phyloP scores from a whole-genome alignment of 2,888 invertebrate genomes.

The Marasmarcha lunaedactyla region DNA sequence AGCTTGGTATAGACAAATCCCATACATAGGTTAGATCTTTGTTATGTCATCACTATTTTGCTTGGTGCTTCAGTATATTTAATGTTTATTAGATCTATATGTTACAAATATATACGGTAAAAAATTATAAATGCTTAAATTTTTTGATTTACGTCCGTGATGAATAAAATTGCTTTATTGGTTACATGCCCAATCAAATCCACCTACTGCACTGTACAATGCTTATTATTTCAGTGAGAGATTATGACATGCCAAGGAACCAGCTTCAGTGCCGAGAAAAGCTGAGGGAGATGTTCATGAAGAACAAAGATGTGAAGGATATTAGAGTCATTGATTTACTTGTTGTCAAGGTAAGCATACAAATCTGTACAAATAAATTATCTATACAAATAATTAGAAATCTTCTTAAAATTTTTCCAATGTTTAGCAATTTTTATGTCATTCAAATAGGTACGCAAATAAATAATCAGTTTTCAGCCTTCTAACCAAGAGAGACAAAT shows the following conservation, averaged over 20 bases:
- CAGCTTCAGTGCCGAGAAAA: slow-evolving; percentile 77
- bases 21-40: slow-evolving; percentile 81
- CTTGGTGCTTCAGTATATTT: slow-evolving; percentile 1
- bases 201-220: neutral
- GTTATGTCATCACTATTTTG: slow-evolving; percentile 49
- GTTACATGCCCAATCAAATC: too few species aligned
- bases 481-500: too few species aligned
- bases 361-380: too few species aligned
- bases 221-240: slow-evolving; percentile 73
- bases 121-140: too few species aligned
- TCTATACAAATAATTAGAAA: too few species aligned
- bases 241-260: slow-evolving; percentile 85
- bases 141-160: too few species aligned
- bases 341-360: slow-evolving; percentile 93
- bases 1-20: slow-evolving; percentile 94
- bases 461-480: too few species aligned
- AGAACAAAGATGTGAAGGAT: slow-evolving; percentile 83
- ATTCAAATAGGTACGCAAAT: too few species aligned
- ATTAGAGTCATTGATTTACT: slow-evolving; percentile 91
- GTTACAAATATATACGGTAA: neutral
- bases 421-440: too few species aligned
- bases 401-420: too few species aligned
- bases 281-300: slow-evolving; percentile 82
- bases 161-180: too few species aligned
- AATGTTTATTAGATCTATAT: neutral